These are phyloP conservation scores for Aphaenogaster rudis DNA, from an alignment of 1,140 invertebrate genomes.

Conservation along the genomic window DNA sequence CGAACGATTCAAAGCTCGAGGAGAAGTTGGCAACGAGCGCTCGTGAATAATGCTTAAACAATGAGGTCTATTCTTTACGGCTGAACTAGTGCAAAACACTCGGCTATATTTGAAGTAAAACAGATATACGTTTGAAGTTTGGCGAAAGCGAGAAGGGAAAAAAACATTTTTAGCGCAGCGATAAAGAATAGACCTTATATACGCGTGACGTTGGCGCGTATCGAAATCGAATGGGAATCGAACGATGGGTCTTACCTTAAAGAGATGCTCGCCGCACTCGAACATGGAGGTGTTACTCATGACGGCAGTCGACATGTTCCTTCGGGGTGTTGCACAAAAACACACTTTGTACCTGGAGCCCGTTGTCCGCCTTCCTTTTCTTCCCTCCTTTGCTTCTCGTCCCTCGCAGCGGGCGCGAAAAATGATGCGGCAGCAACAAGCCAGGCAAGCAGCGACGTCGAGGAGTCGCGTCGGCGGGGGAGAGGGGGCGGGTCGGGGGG, in stretches of 20 bases:
- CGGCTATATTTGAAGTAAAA: too few species aligned
- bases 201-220: too few species aligned
- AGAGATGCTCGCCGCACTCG: conserved; percentile 83
- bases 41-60: too few species aligned
- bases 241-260: conserved; percentile 77
- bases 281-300: conserved; percentile 84
- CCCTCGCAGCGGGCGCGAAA: conserved; percentile 1
- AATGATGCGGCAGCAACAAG: not conserved
- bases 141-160: too few species aligned
- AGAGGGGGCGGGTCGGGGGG: not conserved
- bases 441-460: not conserved
- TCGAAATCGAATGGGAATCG: not conserved
- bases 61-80: too few species aligned
- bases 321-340: conserved; percentile 70
- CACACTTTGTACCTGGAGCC: conserved; percentile 54
- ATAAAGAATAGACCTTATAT: not conserved
- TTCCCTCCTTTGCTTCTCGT: conserved; percentile 2
- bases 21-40: too few species aligned
- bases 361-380: not conserved
- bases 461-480: not conserved
- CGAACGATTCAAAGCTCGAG: not conserved
- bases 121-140: too few species aligned
- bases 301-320: conserved; percentile 84
- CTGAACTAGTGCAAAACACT: too few species aligned
- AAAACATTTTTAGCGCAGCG: too few species aligned